These are phyloP conservation scores for Excalfactoria chinensis DNA, from an alignment of 2,113 vertebrate species.

Conservation along the genomic window DNA sequence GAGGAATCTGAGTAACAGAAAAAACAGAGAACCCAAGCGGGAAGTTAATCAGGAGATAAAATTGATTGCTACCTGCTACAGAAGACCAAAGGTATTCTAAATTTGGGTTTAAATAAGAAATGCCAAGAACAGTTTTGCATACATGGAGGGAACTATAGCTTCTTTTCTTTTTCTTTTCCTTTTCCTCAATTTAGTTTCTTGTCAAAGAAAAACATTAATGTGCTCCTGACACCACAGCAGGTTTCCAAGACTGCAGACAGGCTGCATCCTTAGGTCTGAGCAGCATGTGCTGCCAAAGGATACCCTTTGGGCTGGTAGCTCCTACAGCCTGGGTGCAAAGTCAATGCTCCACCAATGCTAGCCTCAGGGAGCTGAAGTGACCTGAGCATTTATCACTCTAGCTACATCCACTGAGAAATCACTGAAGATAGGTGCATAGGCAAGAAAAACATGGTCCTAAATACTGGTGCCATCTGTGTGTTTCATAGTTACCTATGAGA, in stretches of 20 bases:
- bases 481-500: neutral
- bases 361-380: neutral
- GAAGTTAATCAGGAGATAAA: neutral
- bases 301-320: neutral
- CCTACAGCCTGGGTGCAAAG: neutral
- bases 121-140: neutral
- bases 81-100: neutral
- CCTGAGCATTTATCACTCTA: neutral
- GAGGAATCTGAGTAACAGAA: conserved; percentile 26
- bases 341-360: neutral
- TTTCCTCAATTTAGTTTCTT: neutral
- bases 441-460: neutral
- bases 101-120: neutral
- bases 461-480: fast-evolving
- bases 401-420: neutral
- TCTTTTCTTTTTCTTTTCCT: neutral
- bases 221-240: fast-evolving
- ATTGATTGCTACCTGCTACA: neutral
- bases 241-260: neutral
- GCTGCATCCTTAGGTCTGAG: neutral
- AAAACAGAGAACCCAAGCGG: neutral
- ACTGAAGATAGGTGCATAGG: neutral
- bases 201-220: neutral
- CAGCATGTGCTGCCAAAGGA: neutral
- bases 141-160: neutral